phyloP scores from a whole-genome alignment of 2,888 invertebrate genomes.

The Agrotis exclamationis region DNA sequence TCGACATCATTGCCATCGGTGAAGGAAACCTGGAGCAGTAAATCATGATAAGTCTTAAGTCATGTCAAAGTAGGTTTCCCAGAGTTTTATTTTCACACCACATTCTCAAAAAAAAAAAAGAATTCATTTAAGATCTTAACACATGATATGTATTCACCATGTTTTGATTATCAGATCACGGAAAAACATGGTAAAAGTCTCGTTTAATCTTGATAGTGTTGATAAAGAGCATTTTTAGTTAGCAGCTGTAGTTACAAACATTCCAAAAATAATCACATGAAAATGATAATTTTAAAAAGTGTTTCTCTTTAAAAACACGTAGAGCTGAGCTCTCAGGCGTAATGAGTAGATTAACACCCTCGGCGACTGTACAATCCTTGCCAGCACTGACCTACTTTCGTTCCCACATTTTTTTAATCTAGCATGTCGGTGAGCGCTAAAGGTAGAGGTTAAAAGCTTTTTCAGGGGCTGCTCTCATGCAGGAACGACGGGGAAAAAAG shows the following conservation, averaged over 20 bases:
- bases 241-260: too few species aligned
- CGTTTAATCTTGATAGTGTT: too few species aligned
- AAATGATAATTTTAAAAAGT: not conserved
- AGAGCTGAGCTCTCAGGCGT: slow-evolving; percentile 34
- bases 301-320: slow-evolving; percentile 7
- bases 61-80: too few species aligned
- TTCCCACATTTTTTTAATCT: slow-evolving; percentile 38
- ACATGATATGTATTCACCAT: not conserved
- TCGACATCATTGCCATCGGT: too few species aligned
- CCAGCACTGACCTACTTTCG: slow-evolving; percentile 46
- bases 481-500: not conserved
- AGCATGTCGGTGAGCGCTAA: slow-evolving; percentile 25
- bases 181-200: too few species aligned
- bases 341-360: slow-evolving; percentile 47
- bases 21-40: too few species aligned
- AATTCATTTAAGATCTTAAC: too few species aligned
- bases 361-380: slow-evolving; percentile 35
- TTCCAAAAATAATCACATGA: not conserved
- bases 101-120: too few species aligned
- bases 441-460: slow-evolving; percentile 51
- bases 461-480: slow-evolving; percentile 20
- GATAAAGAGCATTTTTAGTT: too few species aligned
- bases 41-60: too few species aligned
- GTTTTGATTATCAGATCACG: not conserved
- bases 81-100: too few species aligned